phyloP scores from a whole-genome alignment of 2,888 invertebrate genomes.

The Caenorhabditis doughertyi region DNA sequence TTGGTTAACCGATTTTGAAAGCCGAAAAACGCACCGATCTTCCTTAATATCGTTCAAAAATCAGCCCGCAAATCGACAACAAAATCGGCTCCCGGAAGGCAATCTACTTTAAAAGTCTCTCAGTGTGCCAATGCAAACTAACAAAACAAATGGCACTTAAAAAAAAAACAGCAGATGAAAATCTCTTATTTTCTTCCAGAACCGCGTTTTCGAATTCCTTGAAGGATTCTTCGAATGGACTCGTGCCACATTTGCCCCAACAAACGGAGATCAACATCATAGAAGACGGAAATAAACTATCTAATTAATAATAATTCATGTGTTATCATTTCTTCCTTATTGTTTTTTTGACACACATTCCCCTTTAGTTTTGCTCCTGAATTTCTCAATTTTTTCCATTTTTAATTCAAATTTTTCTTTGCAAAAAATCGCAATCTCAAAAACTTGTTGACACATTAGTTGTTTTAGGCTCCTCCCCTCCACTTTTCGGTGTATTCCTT shows the following conservation, averaged over 20 bases:
- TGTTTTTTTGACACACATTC: conserved; percentile 19
- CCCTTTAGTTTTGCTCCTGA: neutral
- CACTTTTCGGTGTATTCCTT: neutral
- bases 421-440: neutral
- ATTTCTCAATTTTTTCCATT: neutral
- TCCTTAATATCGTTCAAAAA: too few species aligned
- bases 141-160: too few species aligned
- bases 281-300: conserved; percentile 43
- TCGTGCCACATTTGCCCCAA: conserved; percentile 6
- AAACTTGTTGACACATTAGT: neutral
- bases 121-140: too few species aligned
- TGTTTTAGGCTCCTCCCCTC: neutral
- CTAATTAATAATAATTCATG: neutral
- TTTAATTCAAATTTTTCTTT: neutral
- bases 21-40: too few species aligned
- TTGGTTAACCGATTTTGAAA: too few species aligned
- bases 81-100: too few species aligned
- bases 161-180: too few species aligned
- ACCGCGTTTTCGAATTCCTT: conserved; percentile 48
- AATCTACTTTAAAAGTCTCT: too few species aligned
- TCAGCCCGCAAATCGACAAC: too few species aligned
- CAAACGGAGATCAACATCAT: conserved; percentile 23
- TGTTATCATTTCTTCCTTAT: neutral
- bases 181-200: conserved; percentile 48
- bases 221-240: conserved; percentile 39